phyloP scores from a whole-genome alignment of 2,113 vertebrate genomes.

The Ciconia maguari region DNA sequence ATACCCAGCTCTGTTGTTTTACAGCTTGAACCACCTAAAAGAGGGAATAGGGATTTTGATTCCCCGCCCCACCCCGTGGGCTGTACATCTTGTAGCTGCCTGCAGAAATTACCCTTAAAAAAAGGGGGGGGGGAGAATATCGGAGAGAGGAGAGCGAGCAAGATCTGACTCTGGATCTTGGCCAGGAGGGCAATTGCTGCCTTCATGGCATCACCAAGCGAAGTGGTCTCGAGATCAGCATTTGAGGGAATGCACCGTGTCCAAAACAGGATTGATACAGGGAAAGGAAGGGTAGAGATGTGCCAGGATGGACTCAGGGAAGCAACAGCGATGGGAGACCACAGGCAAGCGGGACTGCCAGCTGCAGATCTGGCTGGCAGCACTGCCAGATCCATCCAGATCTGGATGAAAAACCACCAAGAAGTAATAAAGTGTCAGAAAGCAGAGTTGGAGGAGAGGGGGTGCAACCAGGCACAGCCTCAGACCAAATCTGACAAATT shows the following conservation, averaged over 20 bases:
- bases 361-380: neutral
- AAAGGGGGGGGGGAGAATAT: neutral
- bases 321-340: accelerated
- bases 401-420: neutral
- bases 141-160: neutral
- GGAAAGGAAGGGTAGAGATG: neutral
- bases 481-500: neutral
- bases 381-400: neutral
- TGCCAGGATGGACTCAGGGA: neutral
- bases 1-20: neutral
- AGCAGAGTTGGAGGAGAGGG: neutral
- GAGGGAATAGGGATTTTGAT: neutral
- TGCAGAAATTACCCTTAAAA: neutral
- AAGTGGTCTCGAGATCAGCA: neutral
- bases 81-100: neutral
- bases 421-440: neutral
- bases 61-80: neutral
- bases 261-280: no score
- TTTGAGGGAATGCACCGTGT: neutral
- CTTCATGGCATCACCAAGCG: accelerated
- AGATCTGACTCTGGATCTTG: neutral
- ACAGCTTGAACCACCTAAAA: neutral
- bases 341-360: neutral
- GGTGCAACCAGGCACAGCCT: neutral
- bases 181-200: neutral